phyloP scores from a whole-genome alignment of 2,797 vertebrate species.

The Macroramphosus scolopax region DNA sequence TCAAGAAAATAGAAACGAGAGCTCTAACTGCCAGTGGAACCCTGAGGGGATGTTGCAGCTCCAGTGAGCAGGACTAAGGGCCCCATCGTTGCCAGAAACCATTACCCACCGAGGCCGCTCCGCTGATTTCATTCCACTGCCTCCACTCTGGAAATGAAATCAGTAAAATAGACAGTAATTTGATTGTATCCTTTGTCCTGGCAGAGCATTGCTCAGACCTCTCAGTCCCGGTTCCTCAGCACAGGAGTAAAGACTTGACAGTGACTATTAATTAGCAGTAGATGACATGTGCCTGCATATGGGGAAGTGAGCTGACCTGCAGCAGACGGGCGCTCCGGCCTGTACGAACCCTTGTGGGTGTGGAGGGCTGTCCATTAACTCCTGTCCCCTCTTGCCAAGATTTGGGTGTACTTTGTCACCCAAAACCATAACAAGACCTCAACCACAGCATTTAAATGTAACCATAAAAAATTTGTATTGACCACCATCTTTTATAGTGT shows the following conservation, averaged over 20 bases:
- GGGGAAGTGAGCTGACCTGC: too few species aligned
- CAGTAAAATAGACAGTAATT: slow-evolving; percentile 58
- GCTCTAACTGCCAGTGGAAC: slow-evolving; percentile 58
- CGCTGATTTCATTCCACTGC: slow-evolving; percentile 15
- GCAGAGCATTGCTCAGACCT: slow-evolving; percentile 18
- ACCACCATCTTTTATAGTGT: too few species aligned
- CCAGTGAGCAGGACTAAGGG: slow-evolving; percentile 76
- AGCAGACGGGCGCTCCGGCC: too few species aligned
- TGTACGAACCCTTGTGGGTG: too few species aligned
- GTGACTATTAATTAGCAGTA: slow-evolving; percentile 46
- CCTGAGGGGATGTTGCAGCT: slow-evolving; percentile 71
- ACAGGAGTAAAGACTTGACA: slow-evolving; percentile 26
- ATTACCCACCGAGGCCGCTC: slow-evolving; percentile 60
- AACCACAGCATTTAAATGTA: too few species aligned
- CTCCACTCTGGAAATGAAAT: slow-evolving; percentile 55
- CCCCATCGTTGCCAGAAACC: slow-evolving; percentile 65
- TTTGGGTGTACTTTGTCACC: too few species aligned
- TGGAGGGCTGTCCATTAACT: too few species aligned
- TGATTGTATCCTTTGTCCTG: slow-evolving; percentile 56
- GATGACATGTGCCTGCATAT: slow-evolving; percentile 1
- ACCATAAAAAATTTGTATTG: too few species aligned
- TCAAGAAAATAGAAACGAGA: slow-evolving; percentile 51
- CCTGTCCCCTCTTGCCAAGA: too few species aligned
- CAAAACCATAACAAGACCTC: too few species aligned
- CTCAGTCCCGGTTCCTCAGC: slow-evolving; percentile 17